A percentile compares a stretch with the other conserved stretches of the same genome.
These are phyloP conservation scores for Apamea sordens DNA, from an alignment of 2,888 invertebrate species.

Conservation along the genomic window DNA sequence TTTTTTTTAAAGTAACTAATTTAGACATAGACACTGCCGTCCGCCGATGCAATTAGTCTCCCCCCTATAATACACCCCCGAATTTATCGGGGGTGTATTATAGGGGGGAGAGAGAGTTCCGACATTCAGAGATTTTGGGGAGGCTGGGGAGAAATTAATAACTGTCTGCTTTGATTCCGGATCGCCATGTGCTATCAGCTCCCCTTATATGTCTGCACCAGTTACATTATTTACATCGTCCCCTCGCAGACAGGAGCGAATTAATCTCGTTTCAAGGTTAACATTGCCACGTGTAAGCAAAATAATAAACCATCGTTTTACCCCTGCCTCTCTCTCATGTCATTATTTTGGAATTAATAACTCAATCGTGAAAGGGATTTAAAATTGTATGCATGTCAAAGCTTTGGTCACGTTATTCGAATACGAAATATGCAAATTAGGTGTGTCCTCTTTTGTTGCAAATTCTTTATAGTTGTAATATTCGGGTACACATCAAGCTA, in stretches of 20 bases:
- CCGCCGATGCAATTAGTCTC: not conserved
- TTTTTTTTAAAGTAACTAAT: no score
- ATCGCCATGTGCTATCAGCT: not conserved
- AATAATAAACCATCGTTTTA: not conserved
- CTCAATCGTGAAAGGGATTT: not conserved
- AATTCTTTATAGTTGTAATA: not conserved
- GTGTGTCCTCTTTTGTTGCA: not conserved
- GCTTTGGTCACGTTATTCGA: slow-evolving; percentile 11
- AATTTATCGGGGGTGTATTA: no score
- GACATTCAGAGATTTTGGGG: not conserved
- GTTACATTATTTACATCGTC: slow-evolving; percentile 1
- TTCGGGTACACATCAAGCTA: no score
- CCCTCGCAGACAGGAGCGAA: slow-evolving; percentile 6
- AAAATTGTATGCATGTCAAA: not conserved
- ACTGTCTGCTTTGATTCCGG: not conserved
- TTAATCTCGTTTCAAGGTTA: slow-evolving; percentile 16
- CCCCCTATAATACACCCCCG: not conserved
- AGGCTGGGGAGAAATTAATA: not conserved
- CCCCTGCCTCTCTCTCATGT: not conserved
- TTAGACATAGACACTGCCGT: not conserved
- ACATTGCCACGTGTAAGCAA: slow-evolving; percentile 3
- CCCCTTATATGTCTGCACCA: slow-evolving; percentile 8
- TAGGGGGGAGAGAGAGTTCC: no score
- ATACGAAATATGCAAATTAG: not conserved
- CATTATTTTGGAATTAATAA: slow-evolving; percentile 1